Base-by-base conservation (phyloP, 2,113 vertebrate species). In the Andinoacara biseriatus region DNA sequence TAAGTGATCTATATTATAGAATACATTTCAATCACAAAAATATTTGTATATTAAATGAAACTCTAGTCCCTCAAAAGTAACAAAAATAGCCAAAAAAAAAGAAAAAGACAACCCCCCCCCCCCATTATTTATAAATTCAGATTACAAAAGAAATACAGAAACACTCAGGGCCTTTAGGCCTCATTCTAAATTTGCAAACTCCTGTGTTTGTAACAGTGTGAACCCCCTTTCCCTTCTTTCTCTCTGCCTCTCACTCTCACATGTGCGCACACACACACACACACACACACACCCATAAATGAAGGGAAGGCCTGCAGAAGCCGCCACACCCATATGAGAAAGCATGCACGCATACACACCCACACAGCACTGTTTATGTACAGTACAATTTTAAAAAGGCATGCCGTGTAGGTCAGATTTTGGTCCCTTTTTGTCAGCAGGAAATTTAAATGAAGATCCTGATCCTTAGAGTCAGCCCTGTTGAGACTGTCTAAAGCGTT, bases 21-120 rank as follows among this genome's bases (percentile, higher is more conserved):
- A 90, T 90, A 92, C 82, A 90, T 80, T 63, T 91, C 77, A 88
- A 93, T 90, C 85, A 93, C 81, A 92, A 91, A 91, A 85, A 86
- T 80, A 89, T 84, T 84, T 91, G 78, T 86, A 87, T 87, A 81
- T 60, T 86, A 61, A 76, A 93, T 76, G 8, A 83, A 86, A 84
- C 62, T 86, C 54, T 84, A 87, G 54, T 93, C 92, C 88, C 89
- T 92, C 87, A 89, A 92, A 86, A 87, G 83, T 87, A 87, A 90
- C 82, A 89, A 83, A 83, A 83, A 90, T 79, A 87, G 85, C 78
- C 87, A 89, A 87, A 78, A 63, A 80, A 87, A 85, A 85, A 6
- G 4, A 33, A 33, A 33, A 33, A 6, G 7, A 35, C 33, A 35
- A 7, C 7, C 2, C 35, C 8, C n/a, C 7, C 33, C 35, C 35